Evolutionary conservation across 2,113 vertebrate species (phyloP).

Genomic region (Turdus rufiventris): DNA sequence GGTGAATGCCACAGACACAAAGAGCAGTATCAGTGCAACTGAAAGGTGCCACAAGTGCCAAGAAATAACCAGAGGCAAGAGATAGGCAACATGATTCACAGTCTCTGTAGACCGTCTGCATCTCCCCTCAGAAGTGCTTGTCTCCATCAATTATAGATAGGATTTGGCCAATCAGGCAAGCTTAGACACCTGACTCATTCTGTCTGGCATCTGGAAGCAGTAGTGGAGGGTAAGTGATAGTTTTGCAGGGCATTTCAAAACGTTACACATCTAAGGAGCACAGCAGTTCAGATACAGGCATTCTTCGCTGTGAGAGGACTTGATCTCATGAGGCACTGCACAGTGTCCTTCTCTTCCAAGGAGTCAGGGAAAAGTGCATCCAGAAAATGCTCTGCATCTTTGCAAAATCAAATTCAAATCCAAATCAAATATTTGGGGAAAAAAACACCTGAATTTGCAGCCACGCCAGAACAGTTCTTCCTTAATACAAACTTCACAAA

Average conservation of each 20-base stretch:
- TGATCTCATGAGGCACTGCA: neutral
- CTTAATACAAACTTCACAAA: neutral
- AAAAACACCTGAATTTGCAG: neutral
- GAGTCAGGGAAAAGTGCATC: neutral
- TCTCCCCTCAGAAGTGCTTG: constrained; percentile 23
- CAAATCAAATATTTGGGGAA: neutral
- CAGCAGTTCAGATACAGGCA: neutral
- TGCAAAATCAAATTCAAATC: neutral
- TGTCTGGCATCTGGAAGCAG: neutral
- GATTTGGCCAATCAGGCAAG: neutral
- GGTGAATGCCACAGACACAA: neutral
- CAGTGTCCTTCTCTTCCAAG: neutral
- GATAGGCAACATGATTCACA: neutral
- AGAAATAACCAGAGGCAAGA: neutral
- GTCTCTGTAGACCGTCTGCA: neutral
- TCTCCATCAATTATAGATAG: constrained; percentile 44
- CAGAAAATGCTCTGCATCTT: neutral
- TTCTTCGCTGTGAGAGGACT: neutral
- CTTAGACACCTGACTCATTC: constrained; percentile 2
- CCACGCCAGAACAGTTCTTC: neutral
- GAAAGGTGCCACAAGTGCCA: neutral
- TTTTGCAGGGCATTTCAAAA: neutral
- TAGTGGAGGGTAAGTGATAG: neutral
- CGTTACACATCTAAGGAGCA: neutral
- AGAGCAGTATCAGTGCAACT: neutral